Conservation (phyloP, 2,888 invertebrate species). For the Nephrocerus scutellatus region DNA sequence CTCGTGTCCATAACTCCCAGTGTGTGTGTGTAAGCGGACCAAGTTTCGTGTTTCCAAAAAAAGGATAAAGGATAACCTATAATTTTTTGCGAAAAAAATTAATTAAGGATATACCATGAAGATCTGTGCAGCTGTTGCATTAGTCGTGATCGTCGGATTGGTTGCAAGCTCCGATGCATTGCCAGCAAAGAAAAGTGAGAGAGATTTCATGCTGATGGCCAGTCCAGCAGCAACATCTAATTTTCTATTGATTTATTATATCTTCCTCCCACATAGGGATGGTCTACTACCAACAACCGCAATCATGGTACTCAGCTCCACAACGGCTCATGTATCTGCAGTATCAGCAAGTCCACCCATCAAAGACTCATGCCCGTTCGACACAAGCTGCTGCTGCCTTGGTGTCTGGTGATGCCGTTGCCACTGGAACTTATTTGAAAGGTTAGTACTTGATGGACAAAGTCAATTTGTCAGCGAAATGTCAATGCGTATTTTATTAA, state of each 20-base stretch:
- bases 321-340: conserved; percentile 44
- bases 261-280: too few species aligned
- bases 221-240: too few species aligned
- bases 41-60: conserved; percentile 1
- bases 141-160: conserved; percentile 34
- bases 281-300: conserved; percentile 41
- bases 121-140: conserved; percentile 32
- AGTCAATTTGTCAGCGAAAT: background rate
- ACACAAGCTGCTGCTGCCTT: conserved; percentile 42
- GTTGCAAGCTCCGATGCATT: conserved; percentile 35
- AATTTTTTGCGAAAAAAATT: background rate
- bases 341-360: conserved; percentile 38
- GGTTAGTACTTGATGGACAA: conserved; percentile 30
- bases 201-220: too few species aligned
- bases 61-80: conserved; percentile 17
- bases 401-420: conserved; percentile 44
- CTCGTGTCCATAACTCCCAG: conserved; percentile 22
- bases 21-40: conserved; percentile 16
- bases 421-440: conserved; percentile 42
- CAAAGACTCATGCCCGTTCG: conserved; percentile 37
- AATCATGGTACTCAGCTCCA: conserved; percentile 31
- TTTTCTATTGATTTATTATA: too few species aligned
- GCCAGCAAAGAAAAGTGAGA: conserved; percentile 40
- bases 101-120: conserved; percentile 26
- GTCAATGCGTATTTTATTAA: conserved; percentile 2